These are phyloP conservation scores for Cyanocitta stelleri DNA, from an alignment of 2,113 vertebrate genomes.

Conservation along the genomic window DNA sequence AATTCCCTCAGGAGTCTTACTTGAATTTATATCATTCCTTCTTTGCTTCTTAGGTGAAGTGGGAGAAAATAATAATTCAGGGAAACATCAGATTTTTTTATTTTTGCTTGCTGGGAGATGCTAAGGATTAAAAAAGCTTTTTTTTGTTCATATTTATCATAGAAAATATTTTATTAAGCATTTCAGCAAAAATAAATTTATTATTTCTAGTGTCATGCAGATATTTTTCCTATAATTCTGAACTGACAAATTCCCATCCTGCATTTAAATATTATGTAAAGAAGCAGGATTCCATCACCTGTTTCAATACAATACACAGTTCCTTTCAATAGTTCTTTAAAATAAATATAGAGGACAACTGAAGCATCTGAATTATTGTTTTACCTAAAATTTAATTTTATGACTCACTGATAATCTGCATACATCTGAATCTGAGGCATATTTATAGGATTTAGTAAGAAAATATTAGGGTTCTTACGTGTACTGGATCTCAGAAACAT, in stretches of 20 bases:
- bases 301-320: neutral
- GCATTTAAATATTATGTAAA: neutral
- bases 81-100: neutral
- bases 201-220: neutral
- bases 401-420: neutral
- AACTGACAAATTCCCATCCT: neutral
- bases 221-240: neutral
- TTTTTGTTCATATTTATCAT: neutral
- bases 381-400: neutral
- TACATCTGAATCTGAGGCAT: neutral
- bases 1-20: neutral
- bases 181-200: neutral
- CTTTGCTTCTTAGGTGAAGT: neutral
- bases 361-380: neutral
- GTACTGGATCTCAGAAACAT: neutral
- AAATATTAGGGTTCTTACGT: neutral
- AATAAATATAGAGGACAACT: neutral
- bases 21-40: neutral
- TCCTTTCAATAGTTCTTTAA: neutral
- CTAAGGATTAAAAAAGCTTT: neutral
- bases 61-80: neutral
- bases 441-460: neutral
- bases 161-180: neutral
- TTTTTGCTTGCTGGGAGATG: neutral
- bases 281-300: neutral